Percentiles rank a stretch among this genome's conserved stretches.
Evolutionary conservation across 2,797 vertebrate genomes (phyloP).

Genomic region (Salmo trutta): DNA sequence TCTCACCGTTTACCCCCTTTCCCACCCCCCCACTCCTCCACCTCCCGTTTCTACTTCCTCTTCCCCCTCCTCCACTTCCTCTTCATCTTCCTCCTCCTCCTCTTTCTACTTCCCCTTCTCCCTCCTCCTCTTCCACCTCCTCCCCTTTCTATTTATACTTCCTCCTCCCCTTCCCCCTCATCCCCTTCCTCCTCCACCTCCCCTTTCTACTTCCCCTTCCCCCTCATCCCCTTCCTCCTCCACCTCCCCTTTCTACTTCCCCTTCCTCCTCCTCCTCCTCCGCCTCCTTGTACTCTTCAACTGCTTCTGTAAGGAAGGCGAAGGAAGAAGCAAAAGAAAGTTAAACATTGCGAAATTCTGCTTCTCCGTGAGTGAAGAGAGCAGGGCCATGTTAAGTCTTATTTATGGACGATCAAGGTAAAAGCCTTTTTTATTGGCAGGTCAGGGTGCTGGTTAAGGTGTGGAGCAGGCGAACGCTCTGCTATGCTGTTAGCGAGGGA

Average conservation of each 20-base stretch:
- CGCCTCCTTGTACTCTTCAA: neutral
- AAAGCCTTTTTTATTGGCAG: constrained; percentile 81
- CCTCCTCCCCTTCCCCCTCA: neutral
- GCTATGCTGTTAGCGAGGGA: constrained; percentile 53
- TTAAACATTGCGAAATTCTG: constrained; percentile 37
- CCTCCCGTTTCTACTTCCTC: constrained; percentile 20
- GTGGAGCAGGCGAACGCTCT: constrained; percentile 49
- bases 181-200: neutral
- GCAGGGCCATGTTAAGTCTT: constrained; percentile 67
- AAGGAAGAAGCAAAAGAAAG: neutral
- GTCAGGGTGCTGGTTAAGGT: constrained; percentile 74
- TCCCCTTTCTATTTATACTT: constrained; percentile 44
- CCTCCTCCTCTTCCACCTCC: constrained; percentile 54
- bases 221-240: constrained; percentile 6
- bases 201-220: too few relatives aligned
- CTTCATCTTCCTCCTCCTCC: too few relatives aligned
- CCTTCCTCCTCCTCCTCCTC: too few relatives aligned
- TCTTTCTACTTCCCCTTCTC: neutral
- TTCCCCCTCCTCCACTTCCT: constrained; percentile 1
- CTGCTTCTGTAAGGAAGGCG: neutral
- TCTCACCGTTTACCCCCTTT: neutral
- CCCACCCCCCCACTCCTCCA: neutral
- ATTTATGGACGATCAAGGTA: constrained; percentile 76
- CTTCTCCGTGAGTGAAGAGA: constrained; percentile 46
- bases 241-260: too few relatives aligned